Evolutionary conservation across 2,797 vertebrate species (phyloP), one percentile per base, ranked within the genome.

Genomic region (Ptychobarbus kaznakovi): DNA sequence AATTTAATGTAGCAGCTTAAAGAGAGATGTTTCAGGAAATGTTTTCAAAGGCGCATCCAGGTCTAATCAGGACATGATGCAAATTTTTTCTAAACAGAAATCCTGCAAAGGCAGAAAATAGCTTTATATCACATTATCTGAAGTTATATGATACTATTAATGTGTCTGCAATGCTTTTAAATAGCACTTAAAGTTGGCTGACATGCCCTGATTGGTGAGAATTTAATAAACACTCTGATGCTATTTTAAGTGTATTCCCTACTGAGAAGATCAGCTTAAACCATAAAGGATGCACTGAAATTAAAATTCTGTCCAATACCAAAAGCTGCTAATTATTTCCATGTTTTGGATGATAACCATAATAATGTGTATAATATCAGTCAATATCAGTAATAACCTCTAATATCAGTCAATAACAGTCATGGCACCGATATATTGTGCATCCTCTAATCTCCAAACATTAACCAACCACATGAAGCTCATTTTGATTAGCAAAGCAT

Each of bases 141-240:
- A 65, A 40, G 70, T n/a, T 63, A 75, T 51, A 20, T 76, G 72
- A 83, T 83, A 51, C 72, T 53, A 74, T 82, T 40, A 63, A 49
- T 75, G 32, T 76, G 20, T 75, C 56, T 75, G 81, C 58, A 51
- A 51, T 72, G 32, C 32, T 86, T 88, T 83, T 70, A 40, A 80
- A 83, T 40, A 58, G 81, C 87, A 88, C 84, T 51, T 82, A 86
- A 46, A 83, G 15, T 49, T 83, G 11, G 51, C 42, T 75, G 72
- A 51, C 72, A 28, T 51, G 20, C 28, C 56, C 20, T 53, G 44
- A 40, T 66, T 51, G 72, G 4, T 65, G 20, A 12, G 8, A 65
- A 83, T 63, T 13, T 8, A 75, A 83, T 74, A 75, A 75, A 58
- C 42, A 38, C 18, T 75, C 25, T 82, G 58, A 38, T 74, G 53